phyloP scores from a whole-genome alignment of 2,797 vertebrate genomes.

The Acropternis orthonyx region DNA sequence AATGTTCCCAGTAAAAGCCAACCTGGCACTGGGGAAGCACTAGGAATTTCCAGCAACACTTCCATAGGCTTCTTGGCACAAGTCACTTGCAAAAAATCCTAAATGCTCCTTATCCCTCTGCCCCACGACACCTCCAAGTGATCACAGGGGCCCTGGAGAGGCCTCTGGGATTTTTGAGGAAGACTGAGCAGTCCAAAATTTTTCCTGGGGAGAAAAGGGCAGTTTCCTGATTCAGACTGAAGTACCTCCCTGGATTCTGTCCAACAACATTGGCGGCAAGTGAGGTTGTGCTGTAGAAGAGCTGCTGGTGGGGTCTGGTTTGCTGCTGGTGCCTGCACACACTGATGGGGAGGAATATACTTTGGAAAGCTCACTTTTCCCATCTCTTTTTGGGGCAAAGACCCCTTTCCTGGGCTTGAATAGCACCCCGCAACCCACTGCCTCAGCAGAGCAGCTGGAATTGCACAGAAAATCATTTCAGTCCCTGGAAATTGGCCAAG shows the following conservation, averaged over 20 bases:
- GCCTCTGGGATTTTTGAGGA: neutral
- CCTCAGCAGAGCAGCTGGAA: neutral
- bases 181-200: neutral
- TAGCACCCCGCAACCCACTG: neutral
- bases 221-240: neutral
- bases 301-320: fast-evolving
- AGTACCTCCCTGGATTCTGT: neutral
- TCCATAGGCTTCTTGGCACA: neutral
- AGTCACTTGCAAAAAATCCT: neutral
- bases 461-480: neutral
- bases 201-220: neutral
- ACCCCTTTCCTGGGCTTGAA: neutral
- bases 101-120: neutral
- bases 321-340: neutral
- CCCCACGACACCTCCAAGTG: neutral
- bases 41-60: neutral
- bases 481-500: neutral
- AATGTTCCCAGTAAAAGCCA: neutral
- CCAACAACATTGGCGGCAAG: fast-evolving
- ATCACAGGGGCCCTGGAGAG: neutral
- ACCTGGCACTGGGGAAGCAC: neutral
- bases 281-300: no score
- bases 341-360: neutral
- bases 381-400: neutral
- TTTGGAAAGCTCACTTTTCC: neutral